Conservation (phyloP, 2,888 invertebrate genomes). For the Alloscopus bannaensis region DNA sequence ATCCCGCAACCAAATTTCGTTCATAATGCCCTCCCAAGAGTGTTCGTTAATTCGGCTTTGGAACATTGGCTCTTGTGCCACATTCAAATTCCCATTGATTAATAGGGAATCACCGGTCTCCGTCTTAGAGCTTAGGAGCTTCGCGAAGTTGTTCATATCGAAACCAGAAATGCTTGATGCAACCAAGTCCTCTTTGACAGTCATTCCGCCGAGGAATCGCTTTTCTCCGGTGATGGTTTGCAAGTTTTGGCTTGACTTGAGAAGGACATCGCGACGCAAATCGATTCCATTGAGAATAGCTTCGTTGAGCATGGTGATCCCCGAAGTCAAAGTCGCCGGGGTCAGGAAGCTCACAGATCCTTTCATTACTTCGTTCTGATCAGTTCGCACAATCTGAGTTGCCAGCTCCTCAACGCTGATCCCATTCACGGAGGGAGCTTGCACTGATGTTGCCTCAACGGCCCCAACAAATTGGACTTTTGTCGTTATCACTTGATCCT, state of each 20-base stretch:
- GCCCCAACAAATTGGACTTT: slow-evolving; percentile 33
- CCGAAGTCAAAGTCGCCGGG: not conserved
- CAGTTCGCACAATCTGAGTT: slow-evolving; percentile 44
- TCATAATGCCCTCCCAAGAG: slow-evolving; percentile 42
- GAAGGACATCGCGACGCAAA: slow-evolving; percentile 52
- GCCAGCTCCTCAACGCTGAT: slow-evolving; percentile 50
- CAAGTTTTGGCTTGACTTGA: not conserved
- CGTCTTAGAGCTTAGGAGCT: not conserved
- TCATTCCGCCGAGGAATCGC: slow-evolving; percentile 48
- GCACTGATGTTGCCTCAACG: slow-evolving; percentile 7
- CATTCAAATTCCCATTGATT: slow-evolving; percentile 54
- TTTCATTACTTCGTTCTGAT: slow-evolving; percentile 34
- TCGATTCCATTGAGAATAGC: slow-evolving; percentile 57
- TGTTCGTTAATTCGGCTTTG: slow-evolving; percentile 44
- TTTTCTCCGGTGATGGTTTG: slow-evolving; percentile 58
- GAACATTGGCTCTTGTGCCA: slow-evolving; percentile 62
- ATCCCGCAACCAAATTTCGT: slow-evolving; percentile 57
- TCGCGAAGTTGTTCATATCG: slow-evolving; percentile 42
- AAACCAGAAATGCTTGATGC: slow-evolving; percentile 14
- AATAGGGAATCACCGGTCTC: slow-evolving; percentile 4
- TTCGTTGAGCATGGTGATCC: slow-evolving; percentile 22
- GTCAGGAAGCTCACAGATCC: slow-evolving; percentile 27
- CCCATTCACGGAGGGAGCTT: slow-evolving; percentile 34
- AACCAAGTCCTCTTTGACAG: slow-evolving; percentile 10
- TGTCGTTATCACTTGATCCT: slow-evolving; percentile 54